Evolutionary conservation across 2,113 vertebrate genomes (phyloP).

Genomic region (Larimichthys crocea): DNA sequence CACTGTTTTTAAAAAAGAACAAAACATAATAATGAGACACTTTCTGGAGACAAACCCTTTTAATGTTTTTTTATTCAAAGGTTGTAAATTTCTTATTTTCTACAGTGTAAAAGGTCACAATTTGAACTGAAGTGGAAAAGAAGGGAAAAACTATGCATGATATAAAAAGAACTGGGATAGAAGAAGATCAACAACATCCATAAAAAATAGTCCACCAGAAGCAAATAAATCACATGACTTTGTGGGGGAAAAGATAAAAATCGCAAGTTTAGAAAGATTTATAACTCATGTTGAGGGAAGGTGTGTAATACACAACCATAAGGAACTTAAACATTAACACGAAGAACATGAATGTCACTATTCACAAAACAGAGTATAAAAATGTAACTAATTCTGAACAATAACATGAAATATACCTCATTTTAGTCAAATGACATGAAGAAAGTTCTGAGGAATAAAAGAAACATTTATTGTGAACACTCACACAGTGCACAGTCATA

Average conservation of each 20-base stretch:
- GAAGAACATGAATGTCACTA: slow-evolving; percentile 58
- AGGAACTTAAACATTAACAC: slow-evolving; percentile 14
- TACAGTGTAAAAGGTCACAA: slow-evolving; percentile 85
- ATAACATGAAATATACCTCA: slow-evolving; percentile 49
- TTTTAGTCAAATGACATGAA: slow-evolving; percentile 48
- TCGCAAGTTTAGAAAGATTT: slow-evolving; percentile 27
- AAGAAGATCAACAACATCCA: slow-evolving; percentile 56
- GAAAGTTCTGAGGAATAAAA: slow-evolving; percentile 40
- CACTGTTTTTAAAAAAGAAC: background rate
- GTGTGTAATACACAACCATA: slow-evolving; percentile 1
- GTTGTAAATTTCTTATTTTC: slow-evolving; percentile 67
- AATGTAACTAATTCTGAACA: slow-evolving; percentile 40
- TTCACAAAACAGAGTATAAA: slow-evolving; percentile 56
- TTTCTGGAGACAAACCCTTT: slow-evolving; percentile 18
- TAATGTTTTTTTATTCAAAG: slow-evolving; percentile 80
- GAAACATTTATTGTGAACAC: slow-evolving; percentile 51
- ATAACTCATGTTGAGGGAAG: background rate
- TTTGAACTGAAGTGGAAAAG: slow-evolving; percentile 56
- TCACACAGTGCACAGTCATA: slow-evolving; percentile 76
- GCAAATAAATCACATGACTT: slow-evolving; percentile 39
- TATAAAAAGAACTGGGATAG: slow-evolving; percentile 46
- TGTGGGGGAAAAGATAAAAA: slow-evolving; percentile 2
- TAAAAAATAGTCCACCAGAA: slow-evolving; percentile 53
- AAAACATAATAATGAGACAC: background rate
- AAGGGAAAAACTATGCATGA: slow-evolving; percentile 31